Evolutionary conservation across 2,888 invertebrate genomes (phyloP), one percentile per base, ranked within the genome.

Genomic region (Drosophila rellima): DNA sequence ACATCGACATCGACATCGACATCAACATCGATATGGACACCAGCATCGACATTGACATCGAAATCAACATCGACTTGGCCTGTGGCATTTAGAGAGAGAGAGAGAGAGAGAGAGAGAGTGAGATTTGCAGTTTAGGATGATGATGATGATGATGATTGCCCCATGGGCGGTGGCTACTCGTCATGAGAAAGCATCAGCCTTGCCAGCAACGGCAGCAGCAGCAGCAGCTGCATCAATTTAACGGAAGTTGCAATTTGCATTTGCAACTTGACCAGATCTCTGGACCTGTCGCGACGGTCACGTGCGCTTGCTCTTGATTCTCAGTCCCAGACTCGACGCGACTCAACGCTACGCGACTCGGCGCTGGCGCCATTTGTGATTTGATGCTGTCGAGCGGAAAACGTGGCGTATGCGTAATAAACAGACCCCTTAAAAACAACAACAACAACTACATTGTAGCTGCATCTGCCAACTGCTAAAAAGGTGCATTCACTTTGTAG

Each of bases 211-310:
- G 45, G 82, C 88, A 26, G 45, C 83, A 83, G 45, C 47, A 50
- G 82, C 88, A 26, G 45, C 47, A 50, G 82, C 88, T 82, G 88
- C 83, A 64, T 59, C 83, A 83, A 83, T 88, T 83, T 88, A 83
- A 85, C 84, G 84, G 83, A 85, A 88, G 84, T 85, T 88, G 78
- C 83, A 86, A 82, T 86, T 85, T 88, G 86, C 86, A 88, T 85
- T 80, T 82, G 56, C 74, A 84, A 79, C 84, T 87, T 87, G 84
- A 84, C 82, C 87, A 74, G 65, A 42, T 42, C 51, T 44, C 51
- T 55, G 50, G 61, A 52, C 57, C 50, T 72, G 73, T 65, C 70
- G 78, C 70, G 65, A 65, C 69, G 69, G 72, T 77, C 78, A 77
- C 76, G 76, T 76, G 69, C 64, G 52, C 13, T 37, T 54, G 44